Evolutionary conservation across 2,888 invertebrate species (phyloP).

Genomic region (Odontothrips loti): DNA sequence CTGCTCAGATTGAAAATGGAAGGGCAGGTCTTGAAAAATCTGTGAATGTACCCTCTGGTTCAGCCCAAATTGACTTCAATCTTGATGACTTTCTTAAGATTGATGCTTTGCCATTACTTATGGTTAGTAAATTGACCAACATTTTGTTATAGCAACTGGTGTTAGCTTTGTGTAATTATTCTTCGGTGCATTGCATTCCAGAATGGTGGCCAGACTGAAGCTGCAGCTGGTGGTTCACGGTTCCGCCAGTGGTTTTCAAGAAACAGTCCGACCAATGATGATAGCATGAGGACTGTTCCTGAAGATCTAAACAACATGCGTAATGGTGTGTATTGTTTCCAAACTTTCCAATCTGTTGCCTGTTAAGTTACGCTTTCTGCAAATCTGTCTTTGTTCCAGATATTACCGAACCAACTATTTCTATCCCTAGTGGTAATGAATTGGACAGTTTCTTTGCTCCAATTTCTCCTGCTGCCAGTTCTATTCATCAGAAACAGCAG

Average conservation of each 20-base stretch:
- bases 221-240: constrained; percentile 59
- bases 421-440: constrained; percentile 49
- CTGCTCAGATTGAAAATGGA: constrained; percentile 7
- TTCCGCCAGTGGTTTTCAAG: constrained; percentile 79
- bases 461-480: constrained; percentile 53
- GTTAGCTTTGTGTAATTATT: constrained; percentile 27
- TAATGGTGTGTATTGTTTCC: constrained; percentile 50
- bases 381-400: constrained; percentile 40
- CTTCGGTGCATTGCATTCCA: constrained; percentile 43
- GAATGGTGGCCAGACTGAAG: constrained; percentile 60
- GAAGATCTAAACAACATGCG: constrained; percentile 64
- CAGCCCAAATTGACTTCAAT: constrained; percentile 57
- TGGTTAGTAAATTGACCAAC: constrained; percentile 49
- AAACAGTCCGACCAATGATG: constrained; percentile 55
- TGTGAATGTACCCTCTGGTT: constrained; percentile 6
- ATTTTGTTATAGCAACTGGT: background rate
- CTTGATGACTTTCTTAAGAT: constrained; percentile 81
- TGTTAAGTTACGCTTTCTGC: background rate
- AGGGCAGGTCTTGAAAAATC: background rate
- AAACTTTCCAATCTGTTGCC: background rate
- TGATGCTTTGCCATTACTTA: constrained; percentile 68
- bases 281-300: constrained; percentile 51
- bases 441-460: constrained; percentile 65
- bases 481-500: background rate
- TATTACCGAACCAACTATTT: constrained; percentile 49